Evolutionary conservation across 2,113 vertebrate species (phyloP), one percentile per base, ranked within the genome.

Genomic region (Notothenia rossii): DNA sequence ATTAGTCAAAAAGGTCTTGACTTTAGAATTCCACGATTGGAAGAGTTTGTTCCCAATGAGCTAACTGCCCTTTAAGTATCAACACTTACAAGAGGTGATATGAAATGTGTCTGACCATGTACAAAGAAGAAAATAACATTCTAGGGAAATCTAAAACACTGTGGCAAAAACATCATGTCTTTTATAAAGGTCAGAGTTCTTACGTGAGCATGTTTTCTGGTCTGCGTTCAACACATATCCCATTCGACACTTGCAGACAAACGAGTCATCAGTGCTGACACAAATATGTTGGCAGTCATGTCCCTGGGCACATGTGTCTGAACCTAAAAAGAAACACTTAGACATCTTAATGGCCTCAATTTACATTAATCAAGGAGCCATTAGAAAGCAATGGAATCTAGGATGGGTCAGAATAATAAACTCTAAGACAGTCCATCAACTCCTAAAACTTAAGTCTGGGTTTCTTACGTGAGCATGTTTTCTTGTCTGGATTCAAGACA

Each of bases 241-340:
- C 80, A 86, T 78, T 0, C 18, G 85, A 89, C 94, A 96, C 68
- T 85, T 80, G 62, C 94, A 95, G 43, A 86, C 61, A 5, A 91
- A 86, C 0, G 75, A 94, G 3, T 81, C 83, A 0, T 88, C 81
- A 72, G 65, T 90, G 5, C 76, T 90, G 74, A 94, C 91, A 80
- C 93, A 96, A 67, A 94, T 75, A 4, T 95, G 95, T 29, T 95
- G 89, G 70, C 95, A 96, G 2, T 87, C 85, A 0, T 91, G 93
- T 85, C 82, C 88, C 17, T 79, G 79, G 25, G 85, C 88, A 62
- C 93, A 95, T 22, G 56, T 0, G 82, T 94, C 89, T 0, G 53
- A 46, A 77, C 90, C 93, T 91, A 94, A 76, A 72, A 81, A 73
- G 56, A 86, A 33, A 67, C 29, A 75, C 59, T 33, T 45, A 12